phyloP scores from a whole-genome alignment of 2,113 vertebrate genomes.

The Carassius carassius region DNA sequence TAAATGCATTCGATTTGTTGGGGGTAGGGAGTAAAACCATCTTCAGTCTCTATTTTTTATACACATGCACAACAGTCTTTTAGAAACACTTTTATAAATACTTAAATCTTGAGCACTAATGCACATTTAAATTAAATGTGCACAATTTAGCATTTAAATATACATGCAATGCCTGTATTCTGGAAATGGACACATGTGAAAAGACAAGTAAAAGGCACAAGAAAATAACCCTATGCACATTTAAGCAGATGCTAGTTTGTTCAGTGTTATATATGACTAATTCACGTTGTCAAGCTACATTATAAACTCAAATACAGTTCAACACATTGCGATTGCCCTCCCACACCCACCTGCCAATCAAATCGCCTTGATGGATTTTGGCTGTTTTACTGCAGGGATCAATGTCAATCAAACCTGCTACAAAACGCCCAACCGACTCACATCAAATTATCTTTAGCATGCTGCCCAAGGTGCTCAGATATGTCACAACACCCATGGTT shows the following conservation, averaged over 20 bases:
- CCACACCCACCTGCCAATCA: conserved; percentile 63
- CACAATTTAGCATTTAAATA: background rate
- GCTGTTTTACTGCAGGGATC: conserved; percentile 47
- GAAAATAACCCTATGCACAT: background rate
- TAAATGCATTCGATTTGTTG: conserved; percentile 52
- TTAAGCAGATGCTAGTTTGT: background rate
- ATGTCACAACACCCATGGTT: conserved; percentile 31
- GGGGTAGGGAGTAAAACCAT: conserved; percentile 50
- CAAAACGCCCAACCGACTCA: conserved; percentile 26
- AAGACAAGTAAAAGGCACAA: background rate
- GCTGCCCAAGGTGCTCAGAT: conserved; percentile 44
- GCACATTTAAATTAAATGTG: background rate
- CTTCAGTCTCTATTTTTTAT: conserved; percentile 26
- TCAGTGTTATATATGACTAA: conserved; percentile 22
- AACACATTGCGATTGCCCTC: conserved; percentile 25
- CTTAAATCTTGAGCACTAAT: conserved; percentile 5
- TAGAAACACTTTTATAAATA: background rate
- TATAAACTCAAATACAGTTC: conserved; percentile 21
- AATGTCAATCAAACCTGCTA: conserved; percentile 43
- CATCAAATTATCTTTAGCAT: conserved; percentile 43
- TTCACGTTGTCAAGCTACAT: conserved; percentile 21
- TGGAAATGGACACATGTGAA: background rate
- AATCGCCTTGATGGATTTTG: conserved; percentile 56
- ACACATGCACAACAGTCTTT: background rate
- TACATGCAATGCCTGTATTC: background rate